Conservation (phyloP, 2,888 invertebrate genomes). For the Tethea ocularis region DNA sequence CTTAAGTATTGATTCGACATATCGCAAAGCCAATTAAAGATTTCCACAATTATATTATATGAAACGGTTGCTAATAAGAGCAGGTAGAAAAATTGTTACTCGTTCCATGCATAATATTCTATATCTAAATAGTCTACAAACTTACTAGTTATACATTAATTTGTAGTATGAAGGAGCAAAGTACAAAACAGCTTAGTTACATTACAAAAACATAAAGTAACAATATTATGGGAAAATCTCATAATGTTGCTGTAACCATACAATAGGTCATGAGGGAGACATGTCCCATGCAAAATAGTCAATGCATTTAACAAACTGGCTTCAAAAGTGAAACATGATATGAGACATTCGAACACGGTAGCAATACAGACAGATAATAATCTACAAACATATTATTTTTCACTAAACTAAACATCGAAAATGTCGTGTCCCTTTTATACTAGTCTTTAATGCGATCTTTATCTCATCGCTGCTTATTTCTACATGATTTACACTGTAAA, state of each 20-base stretch:
- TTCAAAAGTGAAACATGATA: conserved; percentile 49
- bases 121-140: too few species aligned
- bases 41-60: too few species aligned
- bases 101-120: too few species aligned
- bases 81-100: too few species aligned
- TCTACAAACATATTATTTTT: conserved; percentile 79
- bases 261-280: neutral
- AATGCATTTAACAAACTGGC: neutral
- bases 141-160: too few species aligned
- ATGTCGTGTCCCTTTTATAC: conserved; percentile 37
- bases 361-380: conserved; percentile 56
- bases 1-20: too few species aligned
- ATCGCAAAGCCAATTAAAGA: too few species aligned
- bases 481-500: neutral
- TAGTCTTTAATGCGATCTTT: conserved; percentile 46
- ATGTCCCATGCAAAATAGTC: conserved; percentile 1
- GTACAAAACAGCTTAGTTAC: too few species aligned
- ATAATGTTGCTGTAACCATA: neutral
- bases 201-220: neutral
- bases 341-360: conserved; percentile 42
- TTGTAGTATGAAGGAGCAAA: too few species aligned
- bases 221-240: neutral
- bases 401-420: conserved; percentile 67
- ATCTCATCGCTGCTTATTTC: neutral
- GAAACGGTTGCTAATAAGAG: too few species aligned